Evolutionary conservation across 2,888 invertebrate genomes (phyloP).

Genomic region (Drosophila anceps): DNA sequence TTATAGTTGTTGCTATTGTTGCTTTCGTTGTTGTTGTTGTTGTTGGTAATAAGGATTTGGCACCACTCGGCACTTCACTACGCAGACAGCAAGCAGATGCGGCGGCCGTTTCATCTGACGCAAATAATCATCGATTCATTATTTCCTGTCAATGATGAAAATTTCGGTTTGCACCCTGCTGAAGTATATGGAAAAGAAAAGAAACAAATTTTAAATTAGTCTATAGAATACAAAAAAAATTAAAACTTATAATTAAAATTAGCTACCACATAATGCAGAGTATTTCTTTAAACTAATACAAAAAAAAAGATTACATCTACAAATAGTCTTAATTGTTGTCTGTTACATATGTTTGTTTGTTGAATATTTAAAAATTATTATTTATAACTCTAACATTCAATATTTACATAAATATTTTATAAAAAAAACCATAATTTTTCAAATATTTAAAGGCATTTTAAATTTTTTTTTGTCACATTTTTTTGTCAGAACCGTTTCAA

Average conservation of each 20-base stretch:
- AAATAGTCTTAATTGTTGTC: too few relatives aligned
- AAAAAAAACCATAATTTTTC: too few relatives aligned
- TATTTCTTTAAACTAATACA: too few relatives aligned
- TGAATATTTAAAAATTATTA: too few relatives aligned
- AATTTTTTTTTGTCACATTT: not conserved
- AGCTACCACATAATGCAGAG: too few relatives aligned
- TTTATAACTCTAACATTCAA: too few relatives aligned
- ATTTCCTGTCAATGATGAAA: conserved; percentile 71
- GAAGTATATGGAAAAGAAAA: conserved; percentile 22
- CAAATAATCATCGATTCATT: conserved; percentile 80
- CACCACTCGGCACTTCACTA: conserved; percentile 56
- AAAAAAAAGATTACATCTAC: too few relatives aligned
- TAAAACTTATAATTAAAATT: not conserved
- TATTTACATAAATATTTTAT: too few relatives aligned
- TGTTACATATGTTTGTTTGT: too few relatives aligned
- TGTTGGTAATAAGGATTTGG: conserved; percentile 49
- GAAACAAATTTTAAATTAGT: not conserved
- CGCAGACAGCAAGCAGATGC: conserved; percentile 62
- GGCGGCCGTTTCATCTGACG: conserved; percentile 69
- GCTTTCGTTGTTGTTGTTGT: conserved; percentile 27
- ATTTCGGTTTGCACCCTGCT: conserved; percentile 54
- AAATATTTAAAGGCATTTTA: too few relatives aligned
- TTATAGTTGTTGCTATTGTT: conserved; percentile 28
- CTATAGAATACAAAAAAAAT: not conserved
- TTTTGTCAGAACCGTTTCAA: not conserved